These are phyloP conservation scores for Bovichtus diacanthus DNA, from an alignment of 2,797 vertebrate genomes.

Conservation along the genomic window DNA sequence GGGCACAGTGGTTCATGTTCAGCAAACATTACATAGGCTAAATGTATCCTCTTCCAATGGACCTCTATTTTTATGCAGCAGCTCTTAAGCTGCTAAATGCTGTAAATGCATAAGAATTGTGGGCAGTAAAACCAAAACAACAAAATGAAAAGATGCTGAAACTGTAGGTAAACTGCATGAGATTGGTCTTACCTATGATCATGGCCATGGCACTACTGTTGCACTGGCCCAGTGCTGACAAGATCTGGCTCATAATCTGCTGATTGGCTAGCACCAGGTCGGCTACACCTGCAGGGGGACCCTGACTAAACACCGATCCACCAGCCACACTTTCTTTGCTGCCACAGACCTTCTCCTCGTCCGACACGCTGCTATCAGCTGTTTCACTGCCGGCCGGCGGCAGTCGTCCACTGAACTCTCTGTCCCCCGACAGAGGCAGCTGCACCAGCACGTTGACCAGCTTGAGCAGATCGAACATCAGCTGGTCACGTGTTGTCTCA, in stretches of 20 bases:
- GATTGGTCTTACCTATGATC: conserved; percentile 92
- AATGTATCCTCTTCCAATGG: background rate
- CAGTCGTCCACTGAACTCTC: conserved; percentile 93
- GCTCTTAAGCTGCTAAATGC: background rate
- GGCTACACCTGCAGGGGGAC: conserved; percentile 91
- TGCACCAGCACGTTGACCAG: conserved; percentile 96
- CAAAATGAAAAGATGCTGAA: background rate
- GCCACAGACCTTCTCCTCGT: conserved; percentile 98
- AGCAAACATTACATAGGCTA: background rate
- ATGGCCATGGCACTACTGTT: conserved; percentile 99
- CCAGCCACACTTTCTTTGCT: conserved; percentile 92
- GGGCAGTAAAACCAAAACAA: background rate
- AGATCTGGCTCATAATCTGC: conserved; percentile 99
- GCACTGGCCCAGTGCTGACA: conserved; percentile 97
- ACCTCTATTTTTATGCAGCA: no score
- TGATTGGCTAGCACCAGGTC: conserved; percentile 98
- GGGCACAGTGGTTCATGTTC: no score
- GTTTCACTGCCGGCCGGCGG: conserved; percentile 86
- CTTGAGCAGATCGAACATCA: conserved; percentile 98
- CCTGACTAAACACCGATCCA: conserved; percentile 85
- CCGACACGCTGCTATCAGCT: conserved; percentile 93
- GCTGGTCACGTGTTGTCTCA: conserved; percentile 97
- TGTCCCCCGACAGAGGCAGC: conserved; percentile 94
- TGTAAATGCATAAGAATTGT: no score
- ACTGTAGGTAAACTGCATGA: background rate